Conservation (phyloP, 2,888 invertebrate genomes). For the Oligia fasciuncula region DNA sequence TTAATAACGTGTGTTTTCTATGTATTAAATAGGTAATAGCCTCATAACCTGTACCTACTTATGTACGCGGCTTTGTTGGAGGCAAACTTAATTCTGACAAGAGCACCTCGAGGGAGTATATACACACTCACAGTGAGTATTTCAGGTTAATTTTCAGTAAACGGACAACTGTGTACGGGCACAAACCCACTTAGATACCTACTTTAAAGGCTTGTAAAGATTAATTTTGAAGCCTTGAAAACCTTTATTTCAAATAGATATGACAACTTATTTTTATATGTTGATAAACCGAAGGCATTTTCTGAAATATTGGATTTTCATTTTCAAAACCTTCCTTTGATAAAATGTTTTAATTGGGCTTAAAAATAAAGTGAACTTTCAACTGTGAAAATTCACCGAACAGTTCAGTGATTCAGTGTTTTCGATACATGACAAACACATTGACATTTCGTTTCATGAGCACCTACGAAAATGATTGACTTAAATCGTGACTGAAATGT, state of each 20-base stretch:
- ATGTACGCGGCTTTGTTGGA: constrained; percentile 32
- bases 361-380: constrained; percentile 34
- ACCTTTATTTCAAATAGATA: not conserved
- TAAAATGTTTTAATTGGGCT: constrained; percentile 25
- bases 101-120: constrained; percentile 49
- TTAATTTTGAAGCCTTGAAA: constrained; percentile 12
- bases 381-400: constrained; percentile 30
- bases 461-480: constrained; percentile 26
- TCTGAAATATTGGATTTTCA: constrained; percentile 13
- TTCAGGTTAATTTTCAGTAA: constrained; percentile 41
- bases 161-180: constrained; percentile 11
- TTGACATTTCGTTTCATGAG: constrained; percentile 7
- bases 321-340: constrained; percentile 3
- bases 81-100: constrained; percentile 48
- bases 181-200: constrained; percentile 6
- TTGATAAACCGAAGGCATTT: not conserved
- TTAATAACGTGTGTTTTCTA: constrained; percentile 22
- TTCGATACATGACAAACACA: constrained; percentile 38
- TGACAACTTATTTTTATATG: not conserved
- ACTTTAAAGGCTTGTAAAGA: constrained; percentile 37
- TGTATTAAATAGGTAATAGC: constrained; percentile 3
- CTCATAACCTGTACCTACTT: not conserved
- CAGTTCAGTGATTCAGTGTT: constrained; percentile 39
- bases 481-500: constrained; percentile 11
- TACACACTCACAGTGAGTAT: constrained; percentile 30